A percentile compares a stretch with the other conserved stretches of the same genome.
Conservation (phyloP, 2,113 vertebrate species). For the Suncus etruscus region DNA sequence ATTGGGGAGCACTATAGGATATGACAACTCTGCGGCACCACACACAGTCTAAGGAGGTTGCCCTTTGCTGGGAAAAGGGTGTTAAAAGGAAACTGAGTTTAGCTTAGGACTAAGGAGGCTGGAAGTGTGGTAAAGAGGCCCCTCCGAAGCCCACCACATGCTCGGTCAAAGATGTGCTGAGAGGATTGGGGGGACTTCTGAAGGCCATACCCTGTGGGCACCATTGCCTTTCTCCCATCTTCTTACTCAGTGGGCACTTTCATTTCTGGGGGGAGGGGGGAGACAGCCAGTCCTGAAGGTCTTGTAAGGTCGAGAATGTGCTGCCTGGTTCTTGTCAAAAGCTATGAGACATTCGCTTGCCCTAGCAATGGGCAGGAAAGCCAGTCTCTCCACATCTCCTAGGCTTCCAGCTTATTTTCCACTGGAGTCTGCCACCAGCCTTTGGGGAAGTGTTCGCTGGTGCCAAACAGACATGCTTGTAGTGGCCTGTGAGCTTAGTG, state of each 20-base stretch:
- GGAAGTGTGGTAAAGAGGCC: not conserved
- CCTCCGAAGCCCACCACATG: not conserved
- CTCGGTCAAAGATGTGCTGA: not conserved
- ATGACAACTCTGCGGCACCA: not conserved
- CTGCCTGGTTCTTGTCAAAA: conserved; percentile 51
- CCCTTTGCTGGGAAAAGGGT: not conserved
- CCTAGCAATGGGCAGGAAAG: not conserved
- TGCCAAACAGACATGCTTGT: conserved; percentile 14
- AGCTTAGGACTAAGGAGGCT: not conserved
- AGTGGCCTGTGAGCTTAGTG: conserved; percentile 17
- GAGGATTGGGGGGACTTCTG: not conserved
- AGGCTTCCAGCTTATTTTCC: conserved; percentile 3
- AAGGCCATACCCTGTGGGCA: not conserved
- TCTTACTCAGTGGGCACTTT: not conserved
- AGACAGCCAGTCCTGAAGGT: not conserved
- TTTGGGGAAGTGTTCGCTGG: conserved; percentile 32
- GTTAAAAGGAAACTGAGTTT: not conserved
- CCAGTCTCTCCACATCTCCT: conserved; percentile 25
- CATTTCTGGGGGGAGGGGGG: not conserved
- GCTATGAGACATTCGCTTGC: not conserved
- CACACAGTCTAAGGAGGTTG: not conserved
- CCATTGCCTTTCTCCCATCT: not conserved
- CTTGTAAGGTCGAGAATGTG: not conserved
- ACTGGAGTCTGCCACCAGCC: not conserved
- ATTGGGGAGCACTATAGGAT: not conserved